phyloP scores from a whole-genome alignment of 1,140 invertebrate genomes.

The Arctopsyche grandis region DNA sequence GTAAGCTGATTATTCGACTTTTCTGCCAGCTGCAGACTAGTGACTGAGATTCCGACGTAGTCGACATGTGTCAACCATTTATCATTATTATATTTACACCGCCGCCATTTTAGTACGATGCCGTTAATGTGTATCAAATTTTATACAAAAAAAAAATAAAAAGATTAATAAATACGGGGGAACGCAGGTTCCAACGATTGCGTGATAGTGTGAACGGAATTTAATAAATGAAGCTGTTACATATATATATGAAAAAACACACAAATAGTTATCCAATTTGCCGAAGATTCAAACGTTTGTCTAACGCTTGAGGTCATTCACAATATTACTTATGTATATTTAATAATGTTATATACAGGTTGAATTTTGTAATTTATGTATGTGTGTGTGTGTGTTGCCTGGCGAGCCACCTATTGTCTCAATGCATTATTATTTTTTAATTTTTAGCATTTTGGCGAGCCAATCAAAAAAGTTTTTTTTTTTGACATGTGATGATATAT shows the following conservation, averaged over 20 bases:
- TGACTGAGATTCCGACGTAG: slow-evolving; percentile 42
- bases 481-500: slow-evolving; percentile 47
- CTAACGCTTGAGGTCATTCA: neutral
- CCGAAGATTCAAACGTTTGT: neutral
- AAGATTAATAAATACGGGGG: neutral
- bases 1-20: slow-evolving; percentile 42
- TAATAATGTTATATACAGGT: slow-evolving; percentile 22
- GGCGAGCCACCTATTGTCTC: slow-evolving; percentile 34
- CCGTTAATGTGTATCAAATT: slow-evolving; percentile 53
- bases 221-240: slow-evolving; percentile 30
- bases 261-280: neutral
- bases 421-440: slow-evolving; percentile 34
- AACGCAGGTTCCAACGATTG: slow-evolving; percentile 38
- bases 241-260: slow-evolving; percentile 17
- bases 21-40: slow-evolving; percentile 33
- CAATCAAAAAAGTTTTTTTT: slow-evolving; percentile 35
- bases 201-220: slow-evolving; percentile 29
- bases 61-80: slow-evolving; percentile 43
- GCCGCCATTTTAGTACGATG: slow-evolving; percentile 46
- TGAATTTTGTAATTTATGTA: slow-evolving; percentile 47
- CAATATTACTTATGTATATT: slow-evolving; percentile 34
- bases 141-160: slow-evolving; percentile 47
- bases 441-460: slow-evolving; percentile 45
- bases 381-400: slow-evolving; percentile 36
- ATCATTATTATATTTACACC: slow-evolving; percentile 42